A percentile compares a stretch with the other conserved stretches of the same genome.
Conservation (phyloP, 2,888 invertebrate species). For the Cephus nigrinus region DNA sequence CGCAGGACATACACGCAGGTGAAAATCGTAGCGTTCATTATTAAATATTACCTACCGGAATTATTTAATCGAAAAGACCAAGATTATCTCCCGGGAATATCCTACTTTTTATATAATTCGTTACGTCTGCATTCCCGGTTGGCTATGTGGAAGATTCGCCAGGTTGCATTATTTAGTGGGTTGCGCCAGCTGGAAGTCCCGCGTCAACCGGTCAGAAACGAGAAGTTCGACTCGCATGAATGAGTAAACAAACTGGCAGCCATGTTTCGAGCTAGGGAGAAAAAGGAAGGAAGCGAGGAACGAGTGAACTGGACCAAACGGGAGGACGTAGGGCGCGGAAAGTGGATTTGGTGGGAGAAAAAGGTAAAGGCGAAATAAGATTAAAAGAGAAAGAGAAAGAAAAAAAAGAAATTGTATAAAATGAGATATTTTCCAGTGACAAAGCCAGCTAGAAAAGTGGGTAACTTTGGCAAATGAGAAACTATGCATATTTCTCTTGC, state of each 20-base stretch:
- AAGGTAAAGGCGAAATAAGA: neutral
- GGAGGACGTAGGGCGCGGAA: neutral
- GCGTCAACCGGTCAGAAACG: neutral
- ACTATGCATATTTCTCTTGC: conserved; percentile 12
- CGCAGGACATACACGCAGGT: neutral
- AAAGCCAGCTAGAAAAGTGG: neutral
- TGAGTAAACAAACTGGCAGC: neutral
- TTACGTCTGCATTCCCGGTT: neutral
- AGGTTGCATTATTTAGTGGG: neutral
- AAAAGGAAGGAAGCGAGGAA: neutral
- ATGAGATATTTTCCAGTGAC: neutral
- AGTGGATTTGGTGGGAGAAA: neutral
- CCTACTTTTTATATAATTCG: neutral
- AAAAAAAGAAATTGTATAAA: neutral
- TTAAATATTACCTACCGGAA: neutral
- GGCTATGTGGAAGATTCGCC: neutral
- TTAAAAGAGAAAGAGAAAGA: neutral
- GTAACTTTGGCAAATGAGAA: conserved; percentile 17
- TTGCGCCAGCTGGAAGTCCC: neutral
- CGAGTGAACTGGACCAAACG: neutral
- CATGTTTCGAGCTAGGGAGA: neutral
- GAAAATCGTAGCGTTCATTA: neutral
- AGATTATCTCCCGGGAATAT: neutral
- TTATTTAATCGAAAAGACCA: neutral
- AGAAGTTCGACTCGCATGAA: neutral